Evolutionary conservation across 2,888 invertebrate genomes (phyloP).

Genomic region (Cremastinae sp.): DNA sequence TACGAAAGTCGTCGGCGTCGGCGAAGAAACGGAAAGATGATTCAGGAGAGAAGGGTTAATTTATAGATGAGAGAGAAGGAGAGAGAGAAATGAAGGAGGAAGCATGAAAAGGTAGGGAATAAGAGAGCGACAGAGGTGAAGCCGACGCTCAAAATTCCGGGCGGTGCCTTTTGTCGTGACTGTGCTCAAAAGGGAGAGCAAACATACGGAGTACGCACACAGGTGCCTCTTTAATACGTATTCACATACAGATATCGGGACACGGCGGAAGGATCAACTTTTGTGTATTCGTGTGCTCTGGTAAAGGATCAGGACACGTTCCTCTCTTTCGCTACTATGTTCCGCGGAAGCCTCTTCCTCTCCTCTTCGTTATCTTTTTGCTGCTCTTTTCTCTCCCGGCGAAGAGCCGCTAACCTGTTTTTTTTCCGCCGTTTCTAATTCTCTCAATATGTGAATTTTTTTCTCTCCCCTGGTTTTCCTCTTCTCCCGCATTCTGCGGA

Average conservation of each 20-base stretch:
- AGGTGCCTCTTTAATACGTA: conserved; percentile 1
- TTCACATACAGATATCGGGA: conserved; percentile 13
- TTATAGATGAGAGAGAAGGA: conserved; percentile 51
- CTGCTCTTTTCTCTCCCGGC: conserved; percentile 35
- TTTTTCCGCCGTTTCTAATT: conserved; percentile 62
- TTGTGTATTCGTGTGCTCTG: conserved; percentile 30
- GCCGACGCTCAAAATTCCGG: conserved; percentile 79
- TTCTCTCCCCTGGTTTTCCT: conserved; percentile 38
- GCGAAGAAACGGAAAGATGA: conserved; percentile 41
- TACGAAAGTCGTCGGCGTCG: conserved; percentile 60
- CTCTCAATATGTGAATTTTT: conserved; percentile 39
- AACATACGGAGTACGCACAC: conserved; percentile 27
- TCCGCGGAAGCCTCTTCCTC: conserved; percentile 33
- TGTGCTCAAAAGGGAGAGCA: conserved; percentile 49
- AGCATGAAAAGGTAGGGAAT: conserved; percentile 57
- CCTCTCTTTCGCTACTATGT: conserved; percentile 46
- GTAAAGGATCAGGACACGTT: conserved; percentile 42
- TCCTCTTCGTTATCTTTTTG: conserved; percentile 52
- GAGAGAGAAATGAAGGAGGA: conserved; percentile 58
- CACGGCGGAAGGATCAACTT: conserved; percentile 29
- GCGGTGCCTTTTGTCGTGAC: conserved; percentile 77
- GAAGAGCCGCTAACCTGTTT: conserved; percentile 64
- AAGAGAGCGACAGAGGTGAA: conserved; percentile 67
- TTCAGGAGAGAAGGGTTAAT: conserved; percentile 53
- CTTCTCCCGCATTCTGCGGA: conserved; percentile 27